These are phyloP conservation scores for Palythoa heliodiscus DNA, from an alignment of 92 coral and sea anemone species.

Conservation along the genomic window DNA sequence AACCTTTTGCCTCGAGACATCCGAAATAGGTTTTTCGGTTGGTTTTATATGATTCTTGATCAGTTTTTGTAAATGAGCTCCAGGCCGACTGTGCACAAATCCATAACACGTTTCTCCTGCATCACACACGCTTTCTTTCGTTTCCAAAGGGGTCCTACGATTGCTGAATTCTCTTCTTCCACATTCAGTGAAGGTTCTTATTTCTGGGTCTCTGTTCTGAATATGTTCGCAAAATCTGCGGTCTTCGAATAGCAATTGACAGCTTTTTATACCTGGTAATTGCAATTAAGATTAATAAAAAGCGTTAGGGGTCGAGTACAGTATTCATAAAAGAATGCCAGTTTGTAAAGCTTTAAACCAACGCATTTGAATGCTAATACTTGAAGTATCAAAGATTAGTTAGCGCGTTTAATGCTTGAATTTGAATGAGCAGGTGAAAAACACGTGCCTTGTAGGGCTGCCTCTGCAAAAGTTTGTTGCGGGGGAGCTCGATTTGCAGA, in stretches of 20 bases:
- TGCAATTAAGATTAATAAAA: neutral
- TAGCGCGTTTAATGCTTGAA: too few species aligned
- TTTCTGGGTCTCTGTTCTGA: neutral
- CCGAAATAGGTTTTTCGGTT: neutral
- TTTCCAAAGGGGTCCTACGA: neutral
- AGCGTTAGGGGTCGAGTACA: neutral
- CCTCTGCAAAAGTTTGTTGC: too few species aligned
- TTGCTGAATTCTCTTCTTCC: neutral
- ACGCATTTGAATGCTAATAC: too few species aligned
- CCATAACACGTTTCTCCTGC: neutral
- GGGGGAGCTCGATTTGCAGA: too few species aligned
- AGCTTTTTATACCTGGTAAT: constrained; percentile 4
- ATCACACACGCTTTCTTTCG: neutral
- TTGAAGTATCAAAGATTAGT: too few species aligned
- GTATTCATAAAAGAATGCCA: too few species aligned
- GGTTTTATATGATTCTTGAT: neutral
- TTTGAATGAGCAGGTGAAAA: too few species aligned
- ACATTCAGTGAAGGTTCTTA: neutral
- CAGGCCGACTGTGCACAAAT: neutral
- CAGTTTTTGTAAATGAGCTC: neutral
- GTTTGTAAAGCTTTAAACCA: too few species aligned
- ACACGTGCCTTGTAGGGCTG: too few species aligned
- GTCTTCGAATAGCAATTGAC: neutral
- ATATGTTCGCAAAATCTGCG: neutral
- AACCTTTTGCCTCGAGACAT: neutral